A percentile compares a stretch with the other conserved stretches of the same genome.
phyloP scores from a whole-genome alignment of 2,113 vertebrate species.

The Nibea coibor region DNA sequence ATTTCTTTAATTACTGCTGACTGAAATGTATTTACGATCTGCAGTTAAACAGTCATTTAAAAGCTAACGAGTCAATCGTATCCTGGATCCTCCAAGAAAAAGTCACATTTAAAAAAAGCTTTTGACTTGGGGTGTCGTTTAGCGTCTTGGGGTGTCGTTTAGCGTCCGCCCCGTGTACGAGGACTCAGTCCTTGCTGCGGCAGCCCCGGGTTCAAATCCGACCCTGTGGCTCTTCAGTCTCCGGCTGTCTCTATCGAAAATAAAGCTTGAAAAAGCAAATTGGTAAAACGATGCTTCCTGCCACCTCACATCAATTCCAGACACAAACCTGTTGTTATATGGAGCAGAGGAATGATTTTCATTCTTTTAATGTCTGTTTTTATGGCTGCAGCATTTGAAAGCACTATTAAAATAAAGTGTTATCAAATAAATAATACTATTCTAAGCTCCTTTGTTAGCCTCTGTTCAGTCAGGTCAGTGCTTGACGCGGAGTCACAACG shows the following conservation, averaged over 20 bases:
- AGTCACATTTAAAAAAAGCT: neutral
- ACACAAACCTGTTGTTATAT: neutral
- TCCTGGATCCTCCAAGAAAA: neutral
- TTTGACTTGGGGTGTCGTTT: neutral
- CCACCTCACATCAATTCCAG: neutral
- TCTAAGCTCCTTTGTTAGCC: neutral
- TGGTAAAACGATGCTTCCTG: neutral
- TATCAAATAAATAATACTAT: neutral
- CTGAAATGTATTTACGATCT: neutral
- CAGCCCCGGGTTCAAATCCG: too few relatives aligned
- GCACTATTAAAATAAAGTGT: neutral
- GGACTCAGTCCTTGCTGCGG: too few relatives aligned
- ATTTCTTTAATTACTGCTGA: neutral
- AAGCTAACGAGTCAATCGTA: neutral
- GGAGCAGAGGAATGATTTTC: neutral
- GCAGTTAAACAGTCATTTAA: neutral
- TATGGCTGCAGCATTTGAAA: neutral
- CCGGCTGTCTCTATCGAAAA: too few relatives aligned
- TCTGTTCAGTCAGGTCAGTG: constrained; percentile 28
- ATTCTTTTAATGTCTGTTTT: neutral
- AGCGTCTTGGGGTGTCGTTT: too few relatives aligned
- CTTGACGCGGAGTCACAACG: neutral
- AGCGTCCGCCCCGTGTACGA: too few relatives aligned
- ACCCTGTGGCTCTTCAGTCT: too few relatives aligned
- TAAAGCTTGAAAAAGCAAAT: neutral